These are phyloP conservation scores for Cathartes aura DNA, from an alignment of 2,113 vertebrate species.

Conservation along the genomic window DNA sequence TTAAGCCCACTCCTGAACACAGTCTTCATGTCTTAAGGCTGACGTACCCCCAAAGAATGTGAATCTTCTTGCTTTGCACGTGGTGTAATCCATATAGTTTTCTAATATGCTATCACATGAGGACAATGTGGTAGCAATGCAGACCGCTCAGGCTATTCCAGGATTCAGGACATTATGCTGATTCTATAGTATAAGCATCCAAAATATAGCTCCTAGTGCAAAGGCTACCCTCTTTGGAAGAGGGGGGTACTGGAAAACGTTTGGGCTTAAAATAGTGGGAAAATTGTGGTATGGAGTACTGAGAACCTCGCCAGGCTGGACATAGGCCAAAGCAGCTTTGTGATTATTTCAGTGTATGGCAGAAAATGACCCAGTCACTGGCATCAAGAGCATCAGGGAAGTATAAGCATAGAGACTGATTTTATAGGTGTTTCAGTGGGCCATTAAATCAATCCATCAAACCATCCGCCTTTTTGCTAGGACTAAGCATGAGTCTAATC, in stretches of 20 bases:
- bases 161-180: neutral
- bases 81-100: neutral
- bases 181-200: neutral
- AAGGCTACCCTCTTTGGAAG: neutral
- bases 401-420: neutral
- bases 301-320: neutral
- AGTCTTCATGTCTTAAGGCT: neutral
- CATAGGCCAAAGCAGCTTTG: neutral
- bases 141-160: neutral
- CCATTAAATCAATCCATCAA: neutral
- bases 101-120: neutral
- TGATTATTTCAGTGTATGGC: neutral
- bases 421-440: neutral
- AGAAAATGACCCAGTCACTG: neutral
- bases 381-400: neutral
- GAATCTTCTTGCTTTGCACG: neutral
- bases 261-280: neutral
- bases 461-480: neutral
- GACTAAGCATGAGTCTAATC: neutral
- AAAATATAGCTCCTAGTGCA: neutral
- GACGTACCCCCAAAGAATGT: neutral
- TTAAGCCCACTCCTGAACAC: neutral
- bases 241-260: neutral
- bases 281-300: neutral
- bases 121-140: neutral